Evolutionary conservation across 2,888 invertebrate species (phyloP).

Genomic region (Plebejus melissa): DNA sequence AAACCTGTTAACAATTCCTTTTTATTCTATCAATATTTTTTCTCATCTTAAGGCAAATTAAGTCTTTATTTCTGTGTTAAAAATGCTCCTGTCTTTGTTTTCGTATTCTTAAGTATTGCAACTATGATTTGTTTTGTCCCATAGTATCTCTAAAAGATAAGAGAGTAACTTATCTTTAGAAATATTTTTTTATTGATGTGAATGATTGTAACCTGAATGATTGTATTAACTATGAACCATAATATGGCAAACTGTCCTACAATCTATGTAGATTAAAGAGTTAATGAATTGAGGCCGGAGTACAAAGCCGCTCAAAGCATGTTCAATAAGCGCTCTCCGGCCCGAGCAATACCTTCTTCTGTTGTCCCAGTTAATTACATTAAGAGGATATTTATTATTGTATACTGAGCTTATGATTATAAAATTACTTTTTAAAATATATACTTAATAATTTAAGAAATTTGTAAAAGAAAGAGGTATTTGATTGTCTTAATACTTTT

Average conservation of each 20-base stretch:
- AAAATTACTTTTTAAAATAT: background rate
- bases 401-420: background rate
- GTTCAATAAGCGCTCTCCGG: conserved; percentile 4
- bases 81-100: background rate
- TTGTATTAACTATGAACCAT: background rate
- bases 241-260: background rate
- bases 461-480: too few relatives aligned
- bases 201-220: background rate
- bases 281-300: background rate
- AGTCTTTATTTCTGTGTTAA: background rate
- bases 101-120: background rate
- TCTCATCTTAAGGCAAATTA: background rate
- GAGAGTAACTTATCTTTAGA: background rate
- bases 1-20: background rate
- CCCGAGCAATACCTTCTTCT: background rate
- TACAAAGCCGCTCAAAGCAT: background rate
- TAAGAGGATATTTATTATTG: background rate
- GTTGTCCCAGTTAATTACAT: background rate
- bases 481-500: too few relatives aligned
- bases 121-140: too few relatives aligned
- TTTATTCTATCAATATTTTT: background rate
- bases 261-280: background rate
- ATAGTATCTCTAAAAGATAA: background rate
- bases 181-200: too few relatives aligned
- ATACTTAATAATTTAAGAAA: too few relatives aligned